These are phyloP conservation scores for Pachyrhynchus sulphureomaculatus DNA, from an alignment of 1,140 invertebrate genomes.

Conservation along the genomic window DNA sequence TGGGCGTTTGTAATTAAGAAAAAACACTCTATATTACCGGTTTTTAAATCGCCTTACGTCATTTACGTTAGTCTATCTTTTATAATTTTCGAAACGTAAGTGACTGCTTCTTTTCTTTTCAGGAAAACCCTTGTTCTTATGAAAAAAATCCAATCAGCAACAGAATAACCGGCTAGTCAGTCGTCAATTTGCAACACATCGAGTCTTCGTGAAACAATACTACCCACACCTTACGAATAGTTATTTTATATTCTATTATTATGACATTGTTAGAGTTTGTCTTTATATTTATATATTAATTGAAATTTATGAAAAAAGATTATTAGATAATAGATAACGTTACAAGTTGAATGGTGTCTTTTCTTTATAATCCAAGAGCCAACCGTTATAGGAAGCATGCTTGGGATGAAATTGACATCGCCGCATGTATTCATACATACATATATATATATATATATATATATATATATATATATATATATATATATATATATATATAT, in stretches of 20 bases:
- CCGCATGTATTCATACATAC: too few relatives aligned
- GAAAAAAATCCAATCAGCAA: not conserved
- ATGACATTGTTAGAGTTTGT: constrained; percentile 44
- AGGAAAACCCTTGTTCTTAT: constrained; percentile 1
- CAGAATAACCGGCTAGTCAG: not conserved
- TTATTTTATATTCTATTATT: constrained; percentile 42
- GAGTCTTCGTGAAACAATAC: constrained; percentile 25
- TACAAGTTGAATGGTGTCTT: constrained; percentile 6
- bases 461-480: too few relatives aligned
- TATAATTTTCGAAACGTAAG: too few relatives aligned
- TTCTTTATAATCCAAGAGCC: too few relatives aligned
- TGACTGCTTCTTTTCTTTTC: constrained; percentile 7
- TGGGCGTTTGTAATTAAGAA: too few relatives aligned
- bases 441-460: too few relatives aligned
- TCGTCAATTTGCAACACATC: constrained; percentile 27
- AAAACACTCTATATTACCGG: too few relatives aligned
- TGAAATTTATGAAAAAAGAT: constrained; percentile 16
- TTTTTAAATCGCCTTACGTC: too few relatives aligned
- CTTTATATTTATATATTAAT: constrained; percentile 47
- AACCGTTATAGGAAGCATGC: too few relatives aligned
- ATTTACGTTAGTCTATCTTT: too few relatives aligned
- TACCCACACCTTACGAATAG: constrained; percentile 32
- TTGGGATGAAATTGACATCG: too few relatives aligned
- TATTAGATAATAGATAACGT: constrained; percentile 26
- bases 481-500: too few relatives aligned